These are phyloP conservation scores for Caenorhabditis japonica DNA, from an alignment of 2,888 invertebrate species.

Conservation along the genomic window DNA sequence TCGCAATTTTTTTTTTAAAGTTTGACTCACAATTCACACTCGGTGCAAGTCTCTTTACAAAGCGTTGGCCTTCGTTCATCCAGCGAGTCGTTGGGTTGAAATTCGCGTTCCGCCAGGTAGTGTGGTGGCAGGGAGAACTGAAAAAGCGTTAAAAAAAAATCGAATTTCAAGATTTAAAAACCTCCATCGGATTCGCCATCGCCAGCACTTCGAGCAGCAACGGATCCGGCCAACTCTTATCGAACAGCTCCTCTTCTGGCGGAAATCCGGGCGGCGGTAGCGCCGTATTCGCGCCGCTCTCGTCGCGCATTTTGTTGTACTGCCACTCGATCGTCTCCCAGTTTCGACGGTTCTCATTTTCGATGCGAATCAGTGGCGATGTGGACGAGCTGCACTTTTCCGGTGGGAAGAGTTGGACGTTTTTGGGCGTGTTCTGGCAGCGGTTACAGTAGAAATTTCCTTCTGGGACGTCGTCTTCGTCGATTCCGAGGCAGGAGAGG, in stretches of 20 bases:
- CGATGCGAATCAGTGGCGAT: slow-evolving; percentile 5
- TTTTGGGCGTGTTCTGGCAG: slow-evolving; percentile 80
- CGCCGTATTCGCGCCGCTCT: neutral
- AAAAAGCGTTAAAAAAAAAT: slow-evolving; percentile 9
- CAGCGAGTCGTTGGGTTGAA: slow-evolving; percentile 5
- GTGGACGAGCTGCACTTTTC: slow-evolving; percentile 12
- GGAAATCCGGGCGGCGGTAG: neutral
- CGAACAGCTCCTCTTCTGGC: neutral
- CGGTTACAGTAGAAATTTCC: slow-evolving; percentile 93
- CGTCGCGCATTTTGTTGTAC: neutral
- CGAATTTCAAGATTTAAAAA: neutral
- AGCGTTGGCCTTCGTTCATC: slow-evolving; percentile 4
- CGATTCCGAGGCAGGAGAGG: slow-evolving; percentile 94
- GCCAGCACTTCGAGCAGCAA: neutral
- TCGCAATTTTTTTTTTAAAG: neutral
- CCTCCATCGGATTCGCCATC: slow-evolving; percentile 24
- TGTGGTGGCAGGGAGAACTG: slow-evolving; percentile 5
- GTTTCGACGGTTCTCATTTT: slow-evolving; percentile 10
- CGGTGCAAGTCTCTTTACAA: slow-evolving; percentile 1
- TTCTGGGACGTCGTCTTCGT: slow-evolving; percentile 89
- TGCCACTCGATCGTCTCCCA: slow-evolving; percentile 16
- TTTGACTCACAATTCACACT: slow-evolving; percentile 24
- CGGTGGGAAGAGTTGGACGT: slow-evolving; percentile 78
- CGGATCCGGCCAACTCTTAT: neutral
- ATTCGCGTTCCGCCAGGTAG: slow-evolving; percentile 1